Evolutionary conservation across 2,797 vertebrate genomes (phyloP).

Genomic region (Gymnocypris eckloni): DNA sequence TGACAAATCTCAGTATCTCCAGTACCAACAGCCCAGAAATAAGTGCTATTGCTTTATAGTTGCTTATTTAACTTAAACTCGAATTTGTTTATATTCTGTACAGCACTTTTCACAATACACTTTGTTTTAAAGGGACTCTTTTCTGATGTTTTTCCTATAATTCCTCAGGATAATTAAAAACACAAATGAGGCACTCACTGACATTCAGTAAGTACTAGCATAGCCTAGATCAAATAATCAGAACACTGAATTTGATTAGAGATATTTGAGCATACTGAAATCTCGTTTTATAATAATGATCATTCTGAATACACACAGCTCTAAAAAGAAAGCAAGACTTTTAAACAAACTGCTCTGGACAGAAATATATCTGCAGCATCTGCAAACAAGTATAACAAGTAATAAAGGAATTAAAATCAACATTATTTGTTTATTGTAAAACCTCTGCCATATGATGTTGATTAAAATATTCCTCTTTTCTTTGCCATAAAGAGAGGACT

Average conservation of each 20-base stretch:
- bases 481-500: slow-evolving; percentile 53
- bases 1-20: neutral
- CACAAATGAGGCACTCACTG: neutral
- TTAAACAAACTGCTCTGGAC: neutral
- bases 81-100: neutral
- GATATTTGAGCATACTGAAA: neutral
- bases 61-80: neutral
- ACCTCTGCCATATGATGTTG: neutral
- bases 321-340: neutral
- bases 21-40: neutral
- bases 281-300: neutral
- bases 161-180: neutral
- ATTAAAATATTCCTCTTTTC: neutral
- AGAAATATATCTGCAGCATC: neutral
- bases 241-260: neutral
- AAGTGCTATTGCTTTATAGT: neutral
- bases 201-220: neutral
- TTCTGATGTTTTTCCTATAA: neutral
- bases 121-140: neutral
- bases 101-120: neutral
- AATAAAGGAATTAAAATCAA: neutral
- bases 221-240: neutral
- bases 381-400: slow-evolving; percentile 4
- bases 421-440: neutral
- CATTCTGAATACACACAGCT: neutral